Conservation (phyloP, 2,888 invertebrate species). For the Caenorhabditis sp. region DNA sequence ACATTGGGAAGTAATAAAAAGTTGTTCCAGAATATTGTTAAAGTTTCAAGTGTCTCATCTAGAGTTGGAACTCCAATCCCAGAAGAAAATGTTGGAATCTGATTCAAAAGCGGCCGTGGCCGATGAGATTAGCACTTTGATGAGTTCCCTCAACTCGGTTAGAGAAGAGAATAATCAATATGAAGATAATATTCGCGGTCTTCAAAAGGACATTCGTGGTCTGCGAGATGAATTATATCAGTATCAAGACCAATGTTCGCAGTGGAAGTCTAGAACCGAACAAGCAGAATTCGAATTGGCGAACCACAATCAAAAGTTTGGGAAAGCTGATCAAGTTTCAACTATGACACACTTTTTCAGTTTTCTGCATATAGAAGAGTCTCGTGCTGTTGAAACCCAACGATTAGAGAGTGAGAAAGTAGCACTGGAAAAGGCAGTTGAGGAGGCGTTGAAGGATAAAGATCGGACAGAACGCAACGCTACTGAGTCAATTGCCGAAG, state of each 20-base stretch:
- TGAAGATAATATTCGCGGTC: constrained; percentile 38
- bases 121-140: constrained; percentile 72
- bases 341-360: neutral
- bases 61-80: constrained; percentile 17
- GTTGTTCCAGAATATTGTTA: constrained; percentile 15
- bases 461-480: constrained; percentile 16
- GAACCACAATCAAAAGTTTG: constrained; percentile 3
- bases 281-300: constrained; percentile 25
- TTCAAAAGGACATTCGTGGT: constrained; percentile 51
- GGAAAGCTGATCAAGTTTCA: neutral
- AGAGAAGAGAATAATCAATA: constrained; percentile 58
- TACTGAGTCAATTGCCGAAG: constrained; percentile 5
- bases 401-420: constrained; percentile 32
- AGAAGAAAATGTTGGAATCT: constrained; percentile 30
- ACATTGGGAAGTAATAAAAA: too few relatives aligned
- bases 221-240: constrained; percentile 56
- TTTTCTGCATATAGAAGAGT: neutral
- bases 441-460: constrained; percentile 12
- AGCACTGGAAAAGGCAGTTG: constrained; percentile 30
- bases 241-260: constrained; percentile 45
- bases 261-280: constrained; percentile 53
- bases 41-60: constrained; percentile 13
- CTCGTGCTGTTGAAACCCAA: neutral
- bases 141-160: constrained; percentile 65
- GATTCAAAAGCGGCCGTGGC: constrained; percentile 61